Evolutionary conservation across 2,888 invertebrate genomes (phyloP).

Genomic region (Metopia argyrocephala): DNA sequence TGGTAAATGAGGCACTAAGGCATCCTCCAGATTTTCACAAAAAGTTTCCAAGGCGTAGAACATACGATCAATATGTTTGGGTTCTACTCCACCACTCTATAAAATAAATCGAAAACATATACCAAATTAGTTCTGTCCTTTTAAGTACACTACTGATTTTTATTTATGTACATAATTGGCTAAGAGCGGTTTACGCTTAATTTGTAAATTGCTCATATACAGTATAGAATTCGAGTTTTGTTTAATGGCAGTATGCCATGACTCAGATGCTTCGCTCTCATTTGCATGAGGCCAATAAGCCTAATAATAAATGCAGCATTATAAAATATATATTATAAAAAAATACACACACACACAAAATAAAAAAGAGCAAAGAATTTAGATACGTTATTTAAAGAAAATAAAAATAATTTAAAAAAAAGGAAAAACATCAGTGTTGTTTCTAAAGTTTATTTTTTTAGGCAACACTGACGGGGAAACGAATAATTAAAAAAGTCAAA

Average conservation of each 20-base stretch:
- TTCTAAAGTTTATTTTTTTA: background rate
- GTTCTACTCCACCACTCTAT: conserved; percentile 80
- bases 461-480: conserved; percentile 43
- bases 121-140: background rate
- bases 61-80: conserved; percentile 84
- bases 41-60: conserved; percentile 90
- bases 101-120: conserved; percentile 40
- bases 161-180: conserved; percentile 69
- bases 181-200: conserved; percentile 76
- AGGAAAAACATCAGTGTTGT: conserved; percentile 43
- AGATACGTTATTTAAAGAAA: background rate
- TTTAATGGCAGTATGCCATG: conserved; percentile 69
- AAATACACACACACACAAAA: conserved; percentile 54
- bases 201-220: conserved; percentile 74
- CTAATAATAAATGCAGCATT: conserved; percentile 59
- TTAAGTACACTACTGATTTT: conserved; percentile 19
- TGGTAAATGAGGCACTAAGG: conserved; percentile 85
- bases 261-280: conserved; percentile 55
- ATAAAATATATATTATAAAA: background rate
- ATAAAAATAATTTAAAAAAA: conserved; percentile 18
- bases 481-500: background rate
- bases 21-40: conserved; percentile 87
- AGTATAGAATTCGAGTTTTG: conserved; percentile 70
- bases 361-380: conserved; percentile 52
- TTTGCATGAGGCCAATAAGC: conserved; percentile 56